Evolutionary conservation across 1,140 invertebrate species (phyloP), one percentile per base, ranked within the genome.

Genomic region (Caenorhabditis brenneri): DNA sequence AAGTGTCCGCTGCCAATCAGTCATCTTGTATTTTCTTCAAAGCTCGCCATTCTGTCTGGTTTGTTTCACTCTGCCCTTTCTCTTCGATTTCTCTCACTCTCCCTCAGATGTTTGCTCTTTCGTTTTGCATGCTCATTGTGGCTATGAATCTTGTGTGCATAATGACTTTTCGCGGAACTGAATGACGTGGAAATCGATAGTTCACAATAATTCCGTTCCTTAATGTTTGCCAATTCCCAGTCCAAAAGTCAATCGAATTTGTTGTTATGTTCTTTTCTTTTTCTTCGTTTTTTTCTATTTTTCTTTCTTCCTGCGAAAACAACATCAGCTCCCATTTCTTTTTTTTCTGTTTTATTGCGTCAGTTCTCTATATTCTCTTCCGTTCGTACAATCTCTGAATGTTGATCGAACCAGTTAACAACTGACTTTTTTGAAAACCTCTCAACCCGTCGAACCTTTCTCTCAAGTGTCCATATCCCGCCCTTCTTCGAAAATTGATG

Each of bases 181-280:
- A 27, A 58, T 58, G 58, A 65, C 58, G 58, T 65, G 58, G 58
- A 74, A 74, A 74, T 74, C 65, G n/a, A 74, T 74, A 74, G 42
- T 42, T 74, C 65, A 42, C 65, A 74, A 19, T 36, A 19, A 24
- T 74, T n/a, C 65, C 65, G 33, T 74, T 74, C 36, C n/a, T 42
- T 24, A 42, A 9, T 46, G n/a, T 74, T 46, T 22, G n/a, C 36
- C 33, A 24, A 46, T 74, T 74, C 46, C 65, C 16, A 22, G 65
- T 65, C 36, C 36, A 74, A 74, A 74, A 74, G 65, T 74, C 65
- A 24, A 22, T 10, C 33, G 4, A 74, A 42, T 15, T 42, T 39
- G 33, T 74, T 74, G 36, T 74, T 74, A 74, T 42, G 65, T 42
- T 74, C 58, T 36, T 65, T 65, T 36, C 58, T 33, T 46, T 24